These are phyloP conservation scores for Acrocephalus kingi DNA, from an alignment of 2,113 vertebrate species.

Conservation along the genomic window DNA sequence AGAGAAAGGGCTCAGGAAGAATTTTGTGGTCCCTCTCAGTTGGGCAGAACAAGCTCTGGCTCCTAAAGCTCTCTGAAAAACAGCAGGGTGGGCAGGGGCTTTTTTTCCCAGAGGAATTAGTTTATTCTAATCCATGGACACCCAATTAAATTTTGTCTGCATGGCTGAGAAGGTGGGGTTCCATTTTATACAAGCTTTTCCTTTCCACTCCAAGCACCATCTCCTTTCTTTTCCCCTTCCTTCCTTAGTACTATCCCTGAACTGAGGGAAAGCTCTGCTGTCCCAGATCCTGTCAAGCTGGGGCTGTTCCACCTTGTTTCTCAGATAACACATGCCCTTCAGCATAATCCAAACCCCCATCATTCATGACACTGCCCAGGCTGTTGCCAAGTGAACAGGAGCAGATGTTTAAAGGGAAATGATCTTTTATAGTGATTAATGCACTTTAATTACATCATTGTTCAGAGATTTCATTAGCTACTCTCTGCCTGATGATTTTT, in stretches of 20 bases:
- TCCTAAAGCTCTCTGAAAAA: background rate
- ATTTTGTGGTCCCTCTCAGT: background rate
- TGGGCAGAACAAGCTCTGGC: background rate
- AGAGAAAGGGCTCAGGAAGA: background rate
- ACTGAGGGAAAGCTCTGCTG: background rate
- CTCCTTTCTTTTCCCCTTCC: background rate
- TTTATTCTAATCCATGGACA: background rate
- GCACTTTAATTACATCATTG: conserved; percentile 60
- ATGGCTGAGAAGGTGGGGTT: background rate
- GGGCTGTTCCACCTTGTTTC: background rate
- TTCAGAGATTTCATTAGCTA: conserved; percentile 33
- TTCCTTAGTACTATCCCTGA: background rate
- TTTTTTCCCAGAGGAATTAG: background rate
- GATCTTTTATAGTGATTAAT: conserved; percentile 57
- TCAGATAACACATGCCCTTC: conserved; percentile 39
- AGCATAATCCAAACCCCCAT: conserved; percentile 19
- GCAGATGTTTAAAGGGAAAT: conserved; percentile 70
- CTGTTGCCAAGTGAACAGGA: conserved; percentile 48
- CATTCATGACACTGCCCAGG: conserved; percentile 20
- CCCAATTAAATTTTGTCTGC: background rate
- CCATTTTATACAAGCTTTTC: background rate
- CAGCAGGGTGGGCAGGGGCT: background rate
- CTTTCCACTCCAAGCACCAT: background rate
- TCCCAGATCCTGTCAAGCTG: background rate
- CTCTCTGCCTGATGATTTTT: conserved; percentile 11